Percentiles rank a stretch among this genome's conserved stretches.
Evolutionary conservation across 2,113 vertebrate genomes (phyloP).

Genomic region (Lepidothrix coronata): DNA sequence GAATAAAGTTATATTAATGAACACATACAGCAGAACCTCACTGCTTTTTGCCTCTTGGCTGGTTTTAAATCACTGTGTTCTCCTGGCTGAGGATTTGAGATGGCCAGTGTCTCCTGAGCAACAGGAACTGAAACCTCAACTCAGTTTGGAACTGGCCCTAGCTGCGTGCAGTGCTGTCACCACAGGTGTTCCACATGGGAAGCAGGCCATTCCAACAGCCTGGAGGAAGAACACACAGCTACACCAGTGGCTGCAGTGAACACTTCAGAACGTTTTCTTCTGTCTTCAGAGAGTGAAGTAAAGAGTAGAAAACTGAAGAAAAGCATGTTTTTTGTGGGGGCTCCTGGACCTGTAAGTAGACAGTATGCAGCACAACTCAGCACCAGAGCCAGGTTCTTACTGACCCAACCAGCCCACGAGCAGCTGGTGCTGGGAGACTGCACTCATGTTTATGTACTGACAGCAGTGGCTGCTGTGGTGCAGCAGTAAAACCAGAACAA

Average conservation of each 20-base stretch:
- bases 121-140: background rate
- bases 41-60: background rate
- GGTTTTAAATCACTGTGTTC: background rate
- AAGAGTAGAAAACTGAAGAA: background rate
- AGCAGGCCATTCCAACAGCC: background rate
- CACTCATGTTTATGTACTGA: rapidly evolving
- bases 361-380: background rate
- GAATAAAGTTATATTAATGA: background rate
- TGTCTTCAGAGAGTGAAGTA: background rate
- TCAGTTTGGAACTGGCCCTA: background rate
- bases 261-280: background rate
- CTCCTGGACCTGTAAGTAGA: background rate
- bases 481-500: background rate
- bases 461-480: background rate
- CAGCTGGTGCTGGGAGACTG: background rate
- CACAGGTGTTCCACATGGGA: rapidly evolving
- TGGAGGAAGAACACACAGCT: background rate
- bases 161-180: background rate
- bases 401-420: rapidly evolving
- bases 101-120: background rate
- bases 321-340: background rate
- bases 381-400: background rate
- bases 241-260: background rate
- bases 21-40: background rate
- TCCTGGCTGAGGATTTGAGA: background rate